Evolutionary conservation across 2,888 invertebrate species (phyloP), one percentile per base, ranked within the genome.

Genomic region (Siphlonurus alternatus): DNA sequence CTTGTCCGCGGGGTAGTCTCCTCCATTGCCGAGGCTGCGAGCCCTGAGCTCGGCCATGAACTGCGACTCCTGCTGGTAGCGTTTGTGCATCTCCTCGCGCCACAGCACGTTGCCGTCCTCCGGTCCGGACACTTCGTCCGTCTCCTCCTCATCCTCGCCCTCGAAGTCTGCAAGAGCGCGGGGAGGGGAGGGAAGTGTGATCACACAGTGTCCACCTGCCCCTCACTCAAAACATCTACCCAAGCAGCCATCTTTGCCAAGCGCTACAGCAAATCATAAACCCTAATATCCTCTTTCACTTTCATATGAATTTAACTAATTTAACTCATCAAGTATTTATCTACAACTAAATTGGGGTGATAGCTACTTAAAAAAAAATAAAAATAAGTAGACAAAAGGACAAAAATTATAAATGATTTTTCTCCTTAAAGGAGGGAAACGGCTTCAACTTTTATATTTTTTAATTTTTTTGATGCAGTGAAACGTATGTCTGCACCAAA

Each of bases 91-190:
- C 70, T 81, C 81, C 67, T 80, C 79, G 65, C 81, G 79, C 82
- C 82, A 82, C 10, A 68, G 61, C 20, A 69, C 69, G 68, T 73
- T 73, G 23, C 79, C 79, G 19, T 79, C 78, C 20, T 79, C 79
- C 20, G 79, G 78, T 68, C 79, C 79, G 2, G 62, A 62, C 20
- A 38, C 62, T 62, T 82, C 82, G 68, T 83, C 83, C 66, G 81
- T 81, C 70, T 85, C 85, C 54, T 86, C 81, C 61, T 79, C 85
- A 67, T 85, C 86, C 54, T 66, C 68, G 60, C 65, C 65, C 72
- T 86, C 86, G 73, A 86, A 86, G 78, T 86, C 86, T 86, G 74
- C 2, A 70, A 67, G 70, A 68, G 70, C 64, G 62, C 62, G 60
- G n/a, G n/a, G 53, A 61, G 22, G 61, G 61, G 54, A 62, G 60